phyloP scores from a whole-genome alignment of 2,113 vertebrate genomes.

The Rynchops niger region DNA sequence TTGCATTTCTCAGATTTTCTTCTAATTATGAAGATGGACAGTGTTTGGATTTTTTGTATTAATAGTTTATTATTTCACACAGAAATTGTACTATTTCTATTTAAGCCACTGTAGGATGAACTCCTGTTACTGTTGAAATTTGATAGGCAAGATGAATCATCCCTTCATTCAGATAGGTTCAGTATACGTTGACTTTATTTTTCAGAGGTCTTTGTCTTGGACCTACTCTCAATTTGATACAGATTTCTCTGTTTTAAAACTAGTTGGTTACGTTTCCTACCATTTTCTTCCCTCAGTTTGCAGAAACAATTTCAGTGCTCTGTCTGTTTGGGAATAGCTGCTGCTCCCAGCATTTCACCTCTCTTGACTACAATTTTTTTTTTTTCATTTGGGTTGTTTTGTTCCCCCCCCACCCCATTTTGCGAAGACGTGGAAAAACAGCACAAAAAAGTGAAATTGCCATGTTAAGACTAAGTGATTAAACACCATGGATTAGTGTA shows the following conservation, averaged over 20 bases:
- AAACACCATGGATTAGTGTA: neutral
- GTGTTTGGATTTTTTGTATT: neutral
- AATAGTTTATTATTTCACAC: neutral
- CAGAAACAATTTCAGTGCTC: neutral
- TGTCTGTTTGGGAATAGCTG: neutral
- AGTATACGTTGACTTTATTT: neutral
- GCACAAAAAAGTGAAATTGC: neutral
- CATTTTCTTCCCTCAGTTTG: neutral
- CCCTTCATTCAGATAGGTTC: neutral
- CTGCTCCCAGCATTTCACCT: neutral
- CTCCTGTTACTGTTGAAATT: neutral
- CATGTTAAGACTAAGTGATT: neutral
- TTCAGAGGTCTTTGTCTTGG: neutral
- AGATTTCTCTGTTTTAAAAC: neutral
- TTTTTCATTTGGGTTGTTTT: neutral
- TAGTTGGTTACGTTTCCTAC: neutral
- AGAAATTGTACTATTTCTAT: neutral
- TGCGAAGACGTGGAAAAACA: neutral
- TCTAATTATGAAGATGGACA: neutral
- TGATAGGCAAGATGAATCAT: neutral
- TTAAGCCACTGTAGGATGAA: neutral
- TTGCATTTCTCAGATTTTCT: neutral
- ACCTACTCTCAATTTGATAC: fast-evolving
- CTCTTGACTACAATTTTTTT: neutral
- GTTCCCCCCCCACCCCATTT: neutral